phyloP scores from a whole-genome alignment of 2,797 vertebrate species.

The Phoxinus dragarum region DNA sequence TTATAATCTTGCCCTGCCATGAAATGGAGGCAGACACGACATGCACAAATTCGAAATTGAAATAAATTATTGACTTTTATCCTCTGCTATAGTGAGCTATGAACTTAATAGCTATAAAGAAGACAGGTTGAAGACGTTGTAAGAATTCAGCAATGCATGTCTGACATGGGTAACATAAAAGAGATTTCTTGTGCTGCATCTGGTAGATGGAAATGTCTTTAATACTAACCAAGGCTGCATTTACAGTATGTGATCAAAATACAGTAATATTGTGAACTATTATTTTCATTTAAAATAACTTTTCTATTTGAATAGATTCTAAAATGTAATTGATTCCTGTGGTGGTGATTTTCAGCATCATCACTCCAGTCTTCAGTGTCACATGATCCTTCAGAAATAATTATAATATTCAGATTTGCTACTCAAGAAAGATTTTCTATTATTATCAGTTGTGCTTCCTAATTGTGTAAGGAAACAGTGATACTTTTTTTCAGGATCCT shows the following conservation, averaged over 20 bases:
- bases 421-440: not conserved
- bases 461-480: not conserved
- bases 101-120: not conserved
- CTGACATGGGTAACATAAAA: not conserved
- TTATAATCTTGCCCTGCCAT: conserved; percentile 14
- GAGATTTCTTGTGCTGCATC: not conserved
- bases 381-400: not conserved
- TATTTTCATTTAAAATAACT: not conserved
- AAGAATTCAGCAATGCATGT: not conserved
- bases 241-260: not conserved
- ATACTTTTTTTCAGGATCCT: not conserved
- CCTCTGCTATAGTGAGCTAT: not conserved
- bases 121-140: conserved; percentile 9
- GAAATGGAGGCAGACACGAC: conserved; percentile 8
- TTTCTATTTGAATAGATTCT: too few species aligned
- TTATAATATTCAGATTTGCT: not conserved
- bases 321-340: too few species aligned
- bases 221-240: not conserved
- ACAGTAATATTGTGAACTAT: not conserved
- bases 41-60: not conserved
- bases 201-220: not conserved
- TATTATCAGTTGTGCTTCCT: not conserved
- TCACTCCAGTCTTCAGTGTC: not conserved
- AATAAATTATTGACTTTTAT: conserved; percentile 21
- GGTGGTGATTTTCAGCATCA: not conserved